Percentiles rank a stretch among this genome's conserved stretches.
phyloP scores from a whole-genome alignment of 2,797 vertebrate species.

The Pteronotus mesoamericanus region DNA sequence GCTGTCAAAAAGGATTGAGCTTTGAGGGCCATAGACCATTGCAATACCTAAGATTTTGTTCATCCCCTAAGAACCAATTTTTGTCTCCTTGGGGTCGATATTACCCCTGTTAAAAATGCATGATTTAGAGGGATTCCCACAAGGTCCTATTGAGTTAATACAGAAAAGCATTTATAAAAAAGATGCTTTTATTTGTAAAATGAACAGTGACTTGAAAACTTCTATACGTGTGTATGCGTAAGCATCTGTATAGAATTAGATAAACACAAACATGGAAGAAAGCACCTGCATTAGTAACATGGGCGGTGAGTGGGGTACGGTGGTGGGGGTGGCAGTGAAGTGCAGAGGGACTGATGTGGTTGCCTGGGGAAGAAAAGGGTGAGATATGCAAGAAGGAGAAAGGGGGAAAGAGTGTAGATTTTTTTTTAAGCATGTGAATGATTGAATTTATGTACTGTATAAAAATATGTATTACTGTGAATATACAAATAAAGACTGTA shows the following conservation, averaged over 20 bases:
- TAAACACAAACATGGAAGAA: neutral
- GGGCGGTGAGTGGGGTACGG: neutral
- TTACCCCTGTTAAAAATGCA: neutral
- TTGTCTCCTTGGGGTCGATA: neutral
- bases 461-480: neutral
- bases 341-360: rapidly evolving
- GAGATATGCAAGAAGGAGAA: neutral
- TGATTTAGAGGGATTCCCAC: neutral
- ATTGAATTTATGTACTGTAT: neutral
- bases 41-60: neutral
- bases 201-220: neutral
- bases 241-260: neutral
- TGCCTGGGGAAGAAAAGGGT: neutral
- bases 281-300: too few relatives aligned
- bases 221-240: neutral
- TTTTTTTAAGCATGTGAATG: neutral
- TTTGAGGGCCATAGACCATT: neutral
- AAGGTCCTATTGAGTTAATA: neutral
- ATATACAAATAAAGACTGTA: neutral
- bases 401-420: neutral
- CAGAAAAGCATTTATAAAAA: neutral
- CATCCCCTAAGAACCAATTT: neutral
- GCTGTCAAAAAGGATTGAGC: neutral
- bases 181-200: neutral
- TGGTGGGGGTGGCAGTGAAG: too few relatives aligned